Conservation (phyloP, 2,888 invertebrate species). For the Xestoiulus laeticollis region DNA sequence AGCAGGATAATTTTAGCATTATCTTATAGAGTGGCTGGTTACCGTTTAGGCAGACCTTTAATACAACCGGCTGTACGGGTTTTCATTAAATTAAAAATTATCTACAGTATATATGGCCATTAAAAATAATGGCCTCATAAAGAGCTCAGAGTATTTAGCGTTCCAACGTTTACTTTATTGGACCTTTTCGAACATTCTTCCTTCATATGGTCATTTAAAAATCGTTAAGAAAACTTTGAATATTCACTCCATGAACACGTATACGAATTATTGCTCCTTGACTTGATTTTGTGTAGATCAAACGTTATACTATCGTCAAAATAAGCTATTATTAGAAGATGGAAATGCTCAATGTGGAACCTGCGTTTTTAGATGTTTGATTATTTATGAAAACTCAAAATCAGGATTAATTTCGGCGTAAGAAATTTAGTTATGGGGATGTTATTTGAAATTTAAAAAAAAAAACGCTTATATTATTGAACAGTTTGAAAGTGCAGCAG, state of each 20-base stretch:
- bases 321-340: background rate
- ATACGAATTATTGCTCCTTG: background rate
- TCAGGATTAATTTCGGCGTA: background rate
- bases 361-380: background rate
- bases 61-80: background rate
- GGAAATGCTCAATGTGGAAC: background rate
- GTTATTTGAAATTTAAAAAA: background rate
- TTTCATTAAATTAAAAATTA: background rate
- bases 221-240: background rate
- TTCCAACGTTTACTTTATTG: background rate
- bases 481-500: background rate
- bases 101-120: background rate
- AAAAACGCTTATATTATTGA: background rate
- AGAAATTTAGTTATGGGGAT: background rate
- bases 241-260: background rate
- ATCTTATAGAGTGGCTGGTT: too few relatives aligned
- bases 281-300: background rate
- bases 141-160: background rate
- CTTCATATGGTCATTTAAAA: background rate
- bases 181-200: background rate
- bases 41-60: too few relatives aligned
- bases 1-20: too few relatives aligned
- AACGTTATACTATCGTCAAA: background rate
- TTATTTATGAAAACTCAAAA: background rate
- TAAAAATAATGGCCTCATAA: background rate